Evolutionary conservation across 1,140 invertebrate species (phyloP), one percentile per base, ranked within the genome.

Genomic region (Pogonomyrmex californicus): DNA sequence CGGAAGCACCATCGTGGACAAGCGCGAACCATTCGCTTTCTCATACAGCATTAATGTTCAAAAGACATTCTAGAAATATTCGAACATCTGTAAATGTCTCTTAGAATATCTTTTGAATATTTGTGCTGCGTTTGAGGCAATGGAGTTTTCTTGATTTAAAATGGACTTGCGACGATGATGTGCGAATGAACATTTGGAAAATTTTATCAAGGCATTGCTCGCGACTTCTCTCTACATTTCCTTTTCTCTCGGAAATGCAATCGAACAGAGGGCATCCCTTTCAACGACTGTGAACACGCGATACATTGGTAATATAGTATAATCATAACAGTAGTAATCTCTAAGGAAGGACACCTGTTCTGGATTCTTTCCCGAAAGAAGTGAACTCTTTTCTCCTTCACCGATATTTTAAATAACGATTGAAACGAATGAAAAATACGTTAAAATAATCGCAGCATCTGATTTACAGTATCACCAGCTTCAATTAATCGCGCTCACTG

Each of bases 191-290:
- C 51, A 73, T 14, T 4, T 47, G 65, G 23, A 23, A 30, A 71
- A 68, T 79, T 79, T 56, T 14, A 68, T 1, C n/a, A 47, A 30
- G n/a, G 62, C 33, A 41, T 58, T 9, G 66, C 17, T 58, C 66
- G 66, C 23, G 23, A 23, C 44, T 81, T 7, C 44, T 71, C 14
- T 49, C 30, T 1, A 78, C 60, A 9, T 58, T 70, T 83, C 30
- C 54, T 36, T 75, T 62, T 58, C 54, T 44, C 30, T 47, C 12
- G 41, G 41, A 30, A 56, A 66, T 54, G 66, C 54, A n/a, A 82
- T 82, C 66, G 79, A 82, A 70, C 36, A n/a, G 33, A 7, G 33
- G 14, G 6, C 36, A 70, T 81, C n/a, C 47, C n/a, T 71, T 82
- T 58, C 30, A 12, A 41, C 66, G 54, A 60, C 54, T 54, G 17